These are phyloP conservation scores for Mechanitis messenoides DNA, from an alignment of 2,888 invertebrate species.

Conservation along the genomic window DNA sequence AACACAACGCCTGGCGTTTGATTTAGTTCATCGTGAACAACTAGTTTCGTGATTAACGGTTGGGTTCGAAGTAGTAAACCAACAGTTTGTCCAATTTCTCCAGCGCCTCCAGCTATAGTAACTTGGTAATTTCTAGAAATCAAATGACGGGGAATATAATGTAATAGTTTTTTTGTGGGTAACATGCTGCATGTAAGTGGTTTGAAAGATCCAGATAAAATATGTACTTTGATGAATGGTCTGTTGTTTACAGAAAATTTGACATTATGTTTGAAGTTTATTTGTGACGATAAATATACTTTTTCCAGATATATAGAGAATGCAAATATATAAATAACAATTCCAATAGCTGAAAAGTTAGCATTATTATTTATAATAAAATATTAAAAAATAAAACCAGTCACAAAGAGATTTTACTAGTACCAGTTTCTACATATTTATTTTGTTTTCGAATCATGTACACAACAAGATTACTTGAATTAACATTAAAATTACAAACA, in stretches of 20 bases:
- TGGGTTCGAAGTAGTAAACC: constrained; percentile 77
- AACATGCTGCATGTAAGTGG: constrained; percentile 19
- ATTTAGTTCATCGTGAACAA: constrained; percentile 71
- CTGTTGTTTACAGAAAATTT: constrained; percentile 1
- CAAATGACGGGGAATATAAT: constrained; percentile 25
- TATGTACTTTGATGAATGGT: too few species aligned
- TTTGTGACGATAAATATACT: background rate
- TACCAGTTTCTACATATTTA: too few species aligned
- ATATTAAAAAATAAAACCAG: too few species aligned
- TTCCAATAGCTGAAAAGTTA: too few species aligned
- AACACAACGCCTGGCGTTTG: constrained; percentile 57
- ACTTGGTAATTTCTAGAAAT: constrained; percentile 46
- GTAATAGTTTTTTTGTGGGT: constrained; percentile 17
- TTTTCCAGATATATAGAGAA: background rate
- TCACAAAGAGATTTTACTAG: too few species aligned
- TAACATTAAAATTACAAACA: too few species aligned
- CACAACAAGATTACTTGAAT: too few species aligned
- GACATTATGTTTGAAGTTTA: constrained; percentile 1
- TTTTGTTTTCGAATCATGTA: too few species aligned
- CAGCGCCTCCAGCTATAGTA: constrained; percentile 60
- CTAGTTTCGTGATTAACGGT: constrained; percentile 74
- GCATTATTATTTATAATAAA: too few species aligned
- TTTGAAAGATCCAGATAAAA: background rate
- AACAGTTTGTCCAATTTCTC: constrained; percentile 72
- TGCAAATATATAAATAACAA: too few species aligned